Evolutionary conservation across 2,113 vertebrate species (phyloP), one percentile per base, ranked within the genome.

Genomic region (Mystacornis crossleyi): DNA sequence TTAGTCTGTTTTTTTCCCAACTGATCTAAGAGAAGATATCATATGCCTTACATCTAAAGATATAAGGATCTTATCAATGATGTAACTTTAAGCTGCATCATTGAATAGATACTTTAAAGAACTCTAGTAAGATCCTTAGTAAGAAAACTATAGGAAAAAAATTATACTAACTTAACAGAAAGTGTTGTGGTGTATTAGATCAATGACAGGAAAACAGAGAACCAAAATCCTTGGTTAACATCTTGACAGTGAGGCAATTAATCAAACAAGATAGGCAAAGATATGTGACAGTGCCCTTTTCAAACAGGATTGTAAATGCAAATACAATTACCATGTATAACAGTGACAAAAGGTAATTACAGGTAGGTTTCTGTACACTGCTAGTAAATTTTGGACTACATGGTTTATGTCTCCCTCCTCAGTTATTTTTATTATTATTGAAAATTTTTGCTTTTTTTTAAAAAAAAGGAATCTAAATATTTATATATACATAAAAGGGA

Each of bases 281-380:
- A 88, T 94, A 88, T 47, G 94, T 82, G 92, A 95, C 93, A 93
- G 86, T 96, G 94, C 87, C 86, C 94, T 97, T 97, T 96, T 95
- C 96, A 97, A 95, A 77, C 47, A 82, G 72, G 81, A 93, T 82
- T 94, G 47, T 82, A 93, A 94, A 93, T 94, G 87, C 62, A 94
- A 95, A 97, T 90, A 83, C 45, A 80, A 91, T 96, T 93, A 82
- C 38, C 13, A 3, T 45, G 50, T 43, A 24, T 72, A 94, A 93
- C 54, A 13, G 58, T 86, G 92, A 82, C 47, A 91, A 82, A 82
- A 94, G 33, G 67, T 91, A 92, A 89, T 86, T 93, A 91, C 91
- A 60, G 15, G 26, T 55, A 80, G 9, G 33, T 91, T 87, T 93
- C 38, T 81, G 18, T 83, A 77, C 45, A 69, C 18, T 51, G 45